phyloP scores from a whole-genome alignment of 2,113 vertebrate genomes.

The Marmota monax region DNA sequence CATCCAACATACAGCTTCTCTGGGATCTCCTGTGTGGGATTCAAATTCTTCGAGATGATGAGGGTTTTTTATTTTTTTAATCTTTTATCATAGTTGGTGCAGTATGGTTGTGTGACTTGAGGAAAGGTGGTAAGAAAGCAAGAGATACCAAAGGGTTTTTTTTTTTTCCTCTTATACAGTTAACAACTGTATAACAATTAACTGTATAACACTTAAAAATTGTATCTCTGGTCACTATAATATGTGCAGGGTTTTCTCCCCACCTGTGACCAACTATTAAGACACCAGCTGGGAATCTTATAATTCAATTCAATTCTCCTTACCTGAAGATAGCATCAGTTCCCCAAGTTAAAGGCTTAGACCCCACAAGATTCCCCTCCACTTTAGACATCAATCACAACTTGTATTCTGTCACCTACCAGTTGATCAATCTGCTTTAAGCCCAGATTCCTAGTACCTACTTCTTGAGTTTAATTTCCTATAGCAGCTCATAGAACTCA shows the following conservation, averaged over 20 bases:
- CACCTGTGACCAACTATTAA: not conserved
- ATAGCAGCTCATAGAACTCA: not conserved
- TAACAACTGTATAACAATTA: not conserved
- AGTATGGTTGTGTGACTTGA: not conserved
- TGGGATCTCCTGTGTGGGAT: not conserved
- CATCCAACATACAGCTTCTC: not conserved
- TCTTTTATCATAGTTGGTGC: not conserved
- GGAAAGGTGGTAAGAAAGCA: rapidly evolving
- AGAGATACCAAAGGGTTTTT: not conserved
- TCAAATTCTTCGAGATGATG: not conserved
- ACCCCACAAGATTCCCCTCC: not conserved
- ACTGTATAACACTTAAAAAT: not conserved
- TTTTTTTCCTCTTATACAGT: not conserved
- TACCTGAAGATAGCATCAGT: not conserved
- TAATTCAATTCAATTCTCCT: not conserved
- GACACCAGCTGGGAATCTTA: not conserved
- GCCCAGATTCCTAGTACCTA: not conserved
- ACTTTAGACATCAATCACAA: not conserved
- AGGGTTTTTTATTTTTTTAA: not conserved
- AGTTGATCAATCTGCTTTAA: not conserved
- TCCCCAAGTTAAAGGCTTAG: not conserved
- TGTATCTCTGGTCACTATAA: not conserved
- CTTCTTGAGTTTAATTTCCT: not conserved
- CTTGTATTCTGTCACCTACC: not conserved
- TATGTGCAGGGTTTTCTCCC: not conserved